phyloP scores from a whole-genome alignment of 1,140 invertebrate genomes.

The Heliconius congener region DNA sequence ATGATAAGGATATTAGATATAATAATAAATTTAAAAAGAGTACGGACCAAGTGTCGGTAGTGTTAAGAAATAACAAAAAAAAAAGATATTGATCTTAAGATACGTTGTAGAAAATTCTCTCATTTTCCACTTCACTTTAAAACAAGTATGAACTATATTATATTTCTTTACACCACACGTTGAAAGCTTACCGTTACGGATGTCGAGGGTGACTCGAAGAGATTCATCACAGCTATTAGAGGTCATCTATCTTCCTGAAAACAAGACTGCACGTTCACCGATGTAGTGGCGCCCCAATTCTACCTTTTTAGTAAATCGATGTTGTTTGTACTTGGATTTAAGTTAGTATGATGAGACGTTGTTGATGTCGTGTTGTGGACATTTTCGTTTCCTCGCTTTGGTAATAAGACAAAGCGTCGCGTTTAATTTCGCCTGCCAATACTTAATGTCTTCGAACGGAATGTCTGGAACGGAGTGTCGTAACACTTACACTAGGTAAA shows the following conservation, averaged over 20 bases:
- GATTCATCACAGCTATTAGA: constrained; percentile 21
- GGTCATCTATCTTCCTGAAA: constrained; percentile 16
- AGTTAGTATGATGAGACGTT: too few relatives aligned
- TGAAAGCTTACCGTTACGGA: constrained; percentile 15
- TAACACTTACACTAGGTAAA: too few relatives aligned
- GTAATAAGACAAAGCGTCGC: not conserved
- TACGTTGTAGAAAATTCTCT: too few relatives aligned
- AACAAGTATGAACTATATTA: not conserved
- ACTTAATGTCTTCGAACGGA: not conserved
- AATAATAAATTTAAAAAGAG: too few relatives aligned
- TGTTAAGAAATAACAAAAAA: too few relatives aligned
- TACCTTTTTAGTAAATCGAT: constrained; percentile 2
- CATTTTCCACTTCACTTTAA: not conserved
- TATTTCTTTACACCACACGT: constrained; percentile 6
- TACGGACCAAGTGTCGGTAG: too few relatives aligned
- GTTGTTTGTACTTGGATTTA: not conserved
- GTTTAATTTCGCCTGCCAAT: not conserved
- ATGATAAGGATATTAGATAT: too few relatives aligned
- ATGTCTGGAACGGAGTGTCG: not conserved
- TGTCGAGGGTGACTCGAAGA: not conserved
- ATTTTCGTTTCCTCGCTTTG: not conserved
- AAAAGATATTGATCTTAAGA: too few relatives aligned
- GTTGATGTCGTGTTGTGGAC: too few relatives aligned
- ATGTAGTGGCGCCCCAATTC: not conserved
- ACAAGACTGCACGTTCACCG: not conserved